Percentiles rank a stretch among this genome's conserved stretches.
phyloP scores from a whole-genome alignment of 2,113 vertebrate genomes.

The Ibidorhyncha struthersii region DNA sequence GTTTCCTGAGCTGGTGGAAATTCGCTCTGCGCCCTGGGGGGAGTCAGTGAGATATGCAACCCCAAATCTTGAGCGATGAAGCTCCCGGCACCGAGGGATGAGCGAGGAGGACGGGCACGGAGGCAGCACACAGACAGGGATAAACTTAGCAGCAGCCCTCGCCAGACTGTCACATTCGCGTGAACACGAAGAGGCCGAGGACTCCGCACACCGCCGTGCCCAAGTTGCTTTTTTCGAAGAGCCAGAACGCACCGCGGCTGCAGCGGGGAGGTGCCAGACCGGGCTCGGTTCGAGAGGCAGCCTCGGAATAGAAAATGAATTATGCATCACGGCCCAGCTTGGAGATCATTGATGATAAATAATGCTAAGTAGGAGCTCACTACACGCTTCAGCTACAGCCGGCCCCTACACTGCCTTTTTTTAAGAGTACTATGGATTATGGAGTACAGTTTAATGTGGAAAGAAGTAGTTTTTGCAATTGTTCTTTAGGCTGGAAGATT shows the following conservation, averaged over 20 bases:
- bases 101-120: background rate
- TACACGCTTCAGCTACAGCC: background rate
- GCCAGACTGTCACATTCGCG: background rate
- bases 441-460: background rate
- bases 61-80: background rate
- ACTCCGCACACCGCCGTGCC: background rate
- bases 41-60: background rate
- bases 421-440: background rate
- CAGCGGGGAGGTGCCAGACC: background rate
- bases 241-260: background rate
- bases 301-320: slow-evolving; percentile 56
- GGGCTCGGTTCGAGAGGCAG: background rate
- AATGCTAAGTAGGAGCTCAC: slow-evolving; percentile 55
- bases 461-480: background rate
- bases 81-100: background rate
- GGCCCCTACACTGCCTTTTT: background rate
- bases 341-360: slow-evolving; percentile 64
- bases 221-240: background rate
- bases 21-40: background rate
- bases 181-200: background rate
- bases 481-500: background rate
- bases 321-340: slow-evolving; percentile 61
- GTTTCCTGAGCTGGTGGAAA: background rate
- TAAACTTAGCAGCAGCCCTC: slow-evolving; percentile 21
- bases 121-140: background rate